phyloP scores from a whole-genome alignment of 2,113 vertebrate genomes.

The Ochotona princeps region DNA sequence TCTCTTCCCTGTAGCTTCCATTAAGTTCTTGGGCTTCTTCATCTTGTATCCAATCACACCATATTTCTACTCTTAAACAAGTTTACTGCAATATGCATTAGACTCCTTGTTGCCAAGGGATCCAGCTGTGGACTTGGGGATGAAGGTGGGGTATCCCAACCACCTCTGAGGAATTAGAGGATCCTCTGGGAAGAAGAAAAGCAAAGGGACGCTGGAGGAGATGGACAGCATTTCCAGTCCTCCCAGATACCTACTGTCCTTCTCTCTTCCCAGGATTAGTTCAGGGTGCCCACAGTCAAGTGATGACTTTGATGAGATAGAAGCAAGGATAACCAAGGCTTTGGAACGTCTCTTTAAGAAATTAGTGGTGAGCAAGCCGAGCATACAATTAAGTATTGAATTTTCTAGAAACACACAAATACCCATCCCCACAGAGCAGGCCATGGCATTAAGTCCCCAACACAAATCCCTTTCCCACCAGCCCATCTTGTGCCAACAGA shows the following conservation, averaged over 20 bases:
- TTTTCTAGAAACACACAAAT: conserved; percentile 61
- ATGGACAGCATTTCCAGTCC: background rate
- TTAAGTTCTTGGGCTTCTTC: background rate
- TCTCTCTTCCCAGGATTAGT: conserved; percentile 8
- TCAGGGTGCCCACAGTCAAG: background rate
- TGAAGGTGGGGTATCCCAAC: background rate
- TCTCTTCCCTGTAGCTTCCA: background rate
- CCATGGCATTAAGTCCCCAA: background rate
- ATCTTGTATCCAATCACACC: background rate
- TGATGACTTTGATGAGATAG: conserved; percentile 49
- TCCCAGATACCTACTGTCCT: conserved; percentile 23
- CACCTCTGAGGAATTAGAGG: background rate
- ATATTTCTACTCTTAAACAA: background rate
- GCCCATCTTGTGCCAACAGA: background rate
- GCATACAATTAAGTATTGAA: conserved; percentile 66
- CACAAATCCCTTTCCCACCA: background rate
- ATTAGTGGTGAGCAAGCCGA: conserved; percentile 62
- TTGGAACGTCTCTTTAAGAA: conserved; percentile 57
- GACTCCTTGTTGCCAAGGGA: background rate
- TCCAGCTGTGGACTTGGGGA: background rate
- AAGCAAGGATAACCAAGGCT: conserved; percentile 14
- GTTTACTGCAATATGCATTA: background rate
- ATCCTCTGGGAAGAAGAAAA: background rate
- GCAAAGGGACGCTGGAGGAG: background rate
- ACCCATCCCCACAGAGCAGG: conserved; percentile 20